These are phyloP conservation scores for Cyprinodon diabolis DNA, from an alignment of 2,797 vertebrate genomes.

Conservation along the genomic window DNA sequence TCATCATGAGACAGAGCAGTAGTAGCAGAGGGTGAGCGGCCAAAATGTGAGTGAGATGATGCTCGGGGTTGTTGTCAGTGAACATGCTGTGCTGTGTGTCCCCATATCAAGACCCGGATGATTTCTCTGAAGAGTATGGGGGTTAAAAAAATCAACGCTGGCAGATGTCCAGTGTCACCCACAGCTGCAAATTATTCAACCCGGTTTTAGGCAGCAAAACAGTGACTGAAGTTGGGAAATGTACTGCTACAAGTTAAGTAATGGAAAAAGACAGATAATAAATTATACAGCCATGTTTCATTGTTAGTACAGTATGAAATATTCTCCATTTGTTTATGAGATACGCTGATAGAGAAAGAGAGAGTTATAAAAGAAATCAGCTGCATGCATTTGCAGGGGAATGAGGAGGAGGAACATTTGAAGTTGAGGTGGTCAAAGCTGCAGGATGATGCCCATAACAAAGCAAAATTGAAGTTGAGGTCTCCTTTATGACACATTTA, in stretches of 20 bases:
- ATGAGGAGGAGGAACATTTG: neutral
- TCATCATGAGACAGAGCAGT: conserved; percentile 40
- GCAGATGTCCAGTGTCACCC: neutral
- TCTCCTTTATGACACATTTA: too few species aligned
- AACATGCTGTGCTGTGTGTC: neutral
- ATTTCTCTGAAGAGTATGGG: conserved; percentile 2
- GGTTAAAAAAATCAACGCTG: conserved; percentile 2
- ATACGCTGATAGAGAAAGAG: neutral
- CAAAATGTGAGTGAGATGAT: conserved; percentile 7
- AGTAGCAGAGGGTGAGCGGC: conserved; percentile 43
- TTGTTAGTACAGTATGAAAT: neutral
- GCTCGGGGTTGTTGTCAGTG: neutral
- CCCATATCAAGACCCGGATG: neutral
- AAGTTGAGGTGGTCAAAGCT: conserved; percentile 32
- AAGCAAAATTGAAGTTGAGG: too few species aligned
- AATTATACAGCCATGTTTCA: neutral
- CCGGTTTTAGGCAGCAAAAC: neutral
- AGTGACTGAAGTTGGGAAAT: neutral
- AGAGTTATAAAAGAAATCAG: neutral
- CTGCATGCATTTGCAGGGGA: too few species aligned
- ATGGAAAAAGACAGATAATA: neutral
- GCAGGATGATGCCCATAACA: neutral
- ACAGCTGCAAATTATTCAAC: neutral
- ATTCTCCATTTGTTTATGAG: neutral
- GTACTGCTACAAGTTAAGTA: too few species aligned